Evolutionary conservation across 2,888 invertebrate species (phyloP), one percentile per base, ranked within the genome.

Genomic region (Diplolepis rosae): DNA sequence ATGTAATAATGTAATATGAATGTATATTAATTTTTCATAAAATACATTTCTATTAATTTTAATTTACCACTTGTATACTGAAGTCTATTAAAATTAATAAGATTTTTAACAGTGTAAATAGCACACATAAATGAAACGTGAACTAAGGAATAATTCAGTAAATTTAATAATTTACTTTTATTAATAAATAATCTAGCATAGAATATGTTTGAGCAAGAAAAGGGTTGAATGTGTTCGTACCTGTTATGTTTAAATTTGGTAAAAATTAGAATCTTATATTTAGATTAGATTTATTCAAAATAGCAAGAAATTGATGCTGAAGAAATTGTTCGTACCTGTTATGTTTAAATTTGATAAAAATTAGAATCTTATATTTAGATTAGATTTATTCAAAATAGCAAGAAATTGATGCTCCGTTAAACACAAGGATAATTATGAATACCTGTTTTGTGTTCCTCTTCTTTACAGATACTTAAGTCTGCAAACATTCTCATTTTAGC

Each of bases 401-500:
- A 32, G 24, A 24, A 35, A 56, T 32, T 22, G 4, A 32, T 18
- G 32, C 18, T 15, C 54, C 15, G 18, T 18, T 30, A 3, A 35
- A 35, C 56, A 56, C 22, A 35, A 6, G 35, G 35, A 6, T 1
- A 42, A 9, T 18, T 45, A 18, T 18, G 15, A 15, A 18, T 45
- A 7, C 6, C 6, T 45, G 45, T 45, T 15, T 42, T 18, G 7
- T 15, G 13, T 35, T 56, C n/a, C 13, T 22, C 24, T 22, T 4
- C 13, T 22, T 22, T 15, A 22, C 30, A 56, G 18, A 32, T 56
- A 32, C 32, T 11, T 52, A 22, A 56, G 56, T 35, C 24, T 56
- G 56, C n/a, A 39, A 56, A 56, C 35, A 56, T 56, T 52, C 52
- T 52, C 56, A 56, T 56, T 35, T 56, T 45, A 45, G 18, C 45